Evolutionary conservation across 2,888 invertebrate genomes (phyloP), one percentile per base, ranked within the genome.

Genomic region (Nomada hirtipes): DNA sequence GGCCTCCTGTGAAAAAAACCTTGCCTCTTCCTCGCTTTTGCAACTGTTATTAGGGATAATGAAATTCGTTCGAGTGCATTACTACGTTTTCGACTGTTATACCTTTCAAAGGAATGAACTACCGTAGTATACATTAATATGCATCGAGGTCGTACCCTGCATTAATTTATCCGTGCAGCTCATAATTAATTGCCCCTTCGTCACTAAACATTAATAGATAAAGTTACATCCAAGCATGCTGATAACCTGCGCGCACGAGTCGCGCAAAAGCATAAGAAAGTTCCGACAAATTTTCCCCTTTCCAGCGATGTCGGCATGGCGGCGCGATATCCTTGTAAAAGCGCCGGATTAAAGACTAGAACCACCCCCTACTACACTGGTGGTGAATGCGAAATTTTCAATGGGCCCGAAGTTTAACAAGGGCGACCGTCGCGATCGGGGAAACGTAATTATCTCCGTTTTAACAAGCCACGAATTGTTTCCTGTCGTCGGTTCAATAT

Each of bases 381-480:
- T 23, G 50, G 50, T 60, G 65, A 60, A 60, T 59, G 60, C 23
- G 23, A 79, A 79, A 60, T 78, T 70, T 74, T 78, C 79, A 60
- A 79, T 71, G 61, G 60, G 74, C 44, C 23, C 10, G 10, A 78
- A 65, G 76, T 68, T 78, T 55, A 78, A 67, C 60, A 68, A 61
- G 61, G 15, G n/a, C 10, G 47, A 13, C 18, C 26, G 20, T 13
- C 1, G 29, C 29, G 36, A 36, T 36, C 36, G 36, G 47, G 57
- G 52, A 60, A 77, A 69, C 59, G 79, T 77, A 78, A 79, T 79
- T 78, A 79, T 70, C 65, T 70, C 23, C 57, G 70, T 79, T 79
- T 77, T 60, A 67, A 79, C 79, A 50, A 78, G 79, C 70, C 61
- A 26, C 67, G 79, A 71, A 78, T 79, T 79, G 71, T 79, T 79